Base-by-base conservation (phyloP, 2,797 vertebrate species). In the Alcedo atthis region DNA sequence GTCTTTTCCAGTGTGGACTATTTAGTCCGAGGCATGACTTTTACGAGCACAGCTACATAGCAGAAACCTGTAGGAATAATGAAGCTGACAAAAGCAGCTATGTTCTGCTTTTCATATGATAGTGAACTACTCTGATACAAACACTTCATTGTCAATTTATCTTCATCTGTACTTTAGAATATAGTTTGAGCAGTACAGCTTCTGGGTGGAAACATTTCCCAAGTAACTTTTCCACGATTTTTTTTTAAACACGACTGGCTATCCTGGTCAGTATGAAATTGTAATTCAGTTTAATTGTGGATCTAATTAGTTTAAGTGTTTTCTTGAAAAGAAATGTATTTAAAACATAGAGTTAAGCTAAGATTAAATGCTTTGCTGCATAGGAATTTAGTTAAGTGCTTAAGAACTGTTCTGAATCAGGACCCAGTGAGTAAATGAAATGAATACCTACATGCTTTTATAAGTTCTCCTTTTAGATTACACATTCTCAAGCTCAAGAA, bases 341-440 rank as follows among this genome's bases (percentile, higher is more conserved):
- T 64, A 40, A 83, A 89, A 62, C 19, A n/a, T 61, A 71, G 49
- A 54, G 14, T 68, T 87, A 87, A 81, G 68, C 17, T 61, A 32
- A 89, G 80, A 85, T 77, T 76, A 90, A 95, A 46, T 74, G 53
- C 45, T 77, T 85, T 90, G n/a, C 54, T 77, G 33, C 43, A 82
- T 54, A 80, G 59, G 68, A 87, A 79, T 95, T 90, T 61, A 66
- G 28, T 33, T 80, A 67, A 61, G n/a, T 55, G 37, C 25, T 64
- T 75, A 79, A 61, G 61, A 79, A 12, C 76, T 91, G 66, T 67
- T 69, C 68, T 91, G 69, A 83, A 81, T 89, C 91, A 71, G 77
- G 89, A 58, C 10, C 8, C n/a, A 49, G 21, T 37, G 49, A 70
- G 54, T 78, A 85, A 82, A 93, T 77, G 3, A 85, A 82, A 93